Evolutionary conservation across 2,113 vertebrate species (phyloP).

Genomic region (Lanius collurio): DNA sequence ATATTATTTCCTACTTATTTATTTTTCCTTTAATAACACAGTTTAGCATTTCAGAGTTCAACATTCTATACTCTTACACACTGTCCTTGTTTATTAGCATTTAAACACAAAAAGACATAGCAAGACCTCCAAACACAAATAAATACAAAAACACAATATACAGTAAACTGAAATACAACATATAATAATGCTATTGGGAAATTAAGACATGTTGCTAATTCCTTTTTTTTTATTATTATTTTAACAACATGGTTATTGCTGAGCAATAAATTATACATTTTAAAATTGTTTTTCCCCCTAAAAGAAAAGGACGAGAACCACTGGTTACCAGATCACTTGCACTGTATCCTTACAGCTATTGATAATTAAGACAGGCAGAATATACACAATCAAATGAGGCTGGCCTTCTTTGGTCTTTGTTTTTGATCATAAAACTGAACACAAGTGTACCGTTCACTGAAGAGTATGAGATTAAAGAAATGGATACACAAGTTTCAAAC

Average conservation of each 20-base stretch:
- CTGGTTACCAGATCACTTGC: conserved; percentile 79
- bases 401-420: conserved; percentile 86
- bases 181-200: conserved; percentile 75
- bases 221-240: conserved; percentile 23
- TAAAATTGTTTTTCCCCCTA: conserved; percentile 62
- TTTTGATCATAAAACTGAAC: conserved; percentile 74
- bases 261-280: conserved; percentile 71
- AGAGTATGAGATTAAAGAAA: conserved; percentile 49
- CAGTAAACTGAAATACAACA: conserved; percentile 74
- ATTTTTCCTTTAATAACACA: conserved; percentile 78
- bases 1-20: conserved; percentile 73
- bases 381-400: conserved; percentile 72
- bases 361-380: conserved; percentile 75
- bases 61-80: conserved; percentile 79
- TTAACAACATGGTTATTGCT: conserved; percentile 77
- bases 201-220: conserved; percentile 70
- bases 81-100: conserved; percentile 77
- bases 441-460: conserved; percentile 67
- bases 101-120: conserved; percentile 78
- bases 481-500: conserved; percentile 46
- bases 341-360: conserved; percentile 72
- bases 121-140: conserved; percentile 85
- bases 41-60: conserved; percentile 76
- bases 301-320: conserved; percentile 69
- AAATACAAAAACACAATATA: conserved; percentile 80